These are phyloP conservation scores for Meandrina meandrites DNA, from an alignment of 92 coral and sea anemone species.

Conservation along the genomic window DNA sequence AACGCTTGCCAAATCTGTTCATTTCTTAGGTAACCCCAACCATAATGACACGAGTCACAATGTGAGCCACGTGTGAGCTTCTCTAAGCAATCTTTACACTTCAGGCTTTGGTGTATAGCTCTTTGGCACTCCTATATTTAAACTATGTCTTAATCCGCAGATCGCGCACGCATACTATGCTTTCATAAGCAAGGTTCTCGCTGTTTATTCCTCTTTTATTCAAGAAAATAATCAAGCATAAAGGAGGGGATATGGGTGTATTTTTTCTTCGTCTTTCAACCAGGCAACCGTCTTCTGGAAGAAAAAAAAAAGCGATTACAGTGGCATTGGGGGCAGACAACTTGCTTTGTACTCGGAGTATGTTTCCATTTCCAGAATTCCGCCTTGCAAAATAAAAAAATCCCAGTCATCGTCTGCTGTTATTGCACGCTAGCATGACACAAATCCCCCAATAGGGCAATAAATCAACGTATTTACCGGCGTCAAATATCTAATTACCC, in stretches of 20 bases:
- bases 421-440: neutral
- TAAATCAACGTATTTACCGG: constrained; percentile 10
- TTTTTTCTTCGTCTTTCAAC: neutral
- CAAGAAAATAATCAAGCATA: neutral
- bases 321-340: neutral
- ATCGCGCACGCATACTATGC: neutral
- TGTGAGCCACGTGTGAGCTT: constrained; percentile 60
- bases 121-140: neutral
- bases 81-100: constrained; percentile 5
- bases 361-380: neutral
- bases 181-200: neutral
- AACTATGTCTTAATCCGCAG: neutral
- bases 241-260: neutral
- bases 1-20: constrained; percentile 72
- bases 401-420: neutral
- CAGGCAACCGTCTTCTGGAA: neutral
- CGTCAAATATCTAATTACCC: constrained; percentile 35
- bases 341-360: neutral
- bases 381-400: neutral
- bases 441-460: constrained; percentile 1
- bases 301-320: neutral
- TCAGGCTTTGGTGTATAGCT: neutral
- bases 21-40: constrained; percentile 78
- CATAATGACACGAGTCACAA: constrained; percentile 67
- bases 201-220: neutral